Percentiles rank a stretch among this genome's conserved stretches.
phyloP scores from a whole-genome alignment of 2,113 vertebrate genomes.

The Lophotis ruficrista region DNA sequence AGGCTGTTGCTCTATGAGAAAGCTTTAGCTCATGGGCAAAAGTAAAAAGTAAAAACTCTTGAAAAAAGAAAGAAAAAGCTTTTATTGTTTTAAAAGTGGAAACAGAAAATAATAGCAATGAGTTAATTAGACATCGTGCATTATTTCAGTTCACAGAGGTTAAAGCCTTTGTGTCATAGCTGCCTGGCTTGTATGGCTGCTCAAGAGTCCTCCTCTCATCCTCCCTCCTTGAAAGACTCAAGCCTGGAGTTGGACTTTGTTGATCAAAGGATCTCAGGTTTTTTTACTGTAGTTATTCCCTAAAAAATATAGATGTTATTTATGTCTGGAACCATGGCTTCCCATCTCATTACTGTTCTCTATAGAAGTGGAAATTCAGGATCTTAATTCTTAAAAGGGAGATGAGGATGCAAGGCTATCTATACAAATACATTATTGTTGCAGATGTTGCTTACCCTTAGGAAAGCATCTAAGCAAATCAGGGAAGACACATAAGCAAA shows the following conservation, averaged over 20 bases:
- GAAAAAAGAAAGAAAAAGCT: slow-evolving; percentile 24
- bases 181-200: neutral
- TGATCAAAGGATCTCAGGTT: neutral
- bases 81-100: slow-evolving; percentile 21
- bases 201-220: neutral
- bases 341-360: neutral
- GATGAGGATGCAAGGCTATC: neutral
- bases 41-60: neutral
- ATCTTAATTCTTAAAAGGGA: neutral
- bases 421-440: neutral
- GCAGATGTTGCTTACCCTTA: neutral
- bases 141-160: neutral
- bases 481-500: neutral
- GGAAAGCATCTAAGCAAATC: neutral
- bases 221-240: neutral
- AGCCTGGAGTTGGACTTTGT: neutral
- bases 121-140: slow-evolving; percentile 32
- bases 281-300: neutral
- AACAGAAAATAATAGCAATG: neutral
- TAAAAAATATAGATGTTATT: neutral
- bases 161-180: neutral
- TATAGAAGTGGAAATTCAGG: neutral
- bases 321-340: neutral
- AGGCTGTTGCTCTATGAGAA: neutral
- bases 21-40: neutral